A percentile compares a stretch with the other conserved stretches of the same genome.
Conservation (phyloP, 2,113 vertebrate genomes). For the Petromus typicus region DNA sequence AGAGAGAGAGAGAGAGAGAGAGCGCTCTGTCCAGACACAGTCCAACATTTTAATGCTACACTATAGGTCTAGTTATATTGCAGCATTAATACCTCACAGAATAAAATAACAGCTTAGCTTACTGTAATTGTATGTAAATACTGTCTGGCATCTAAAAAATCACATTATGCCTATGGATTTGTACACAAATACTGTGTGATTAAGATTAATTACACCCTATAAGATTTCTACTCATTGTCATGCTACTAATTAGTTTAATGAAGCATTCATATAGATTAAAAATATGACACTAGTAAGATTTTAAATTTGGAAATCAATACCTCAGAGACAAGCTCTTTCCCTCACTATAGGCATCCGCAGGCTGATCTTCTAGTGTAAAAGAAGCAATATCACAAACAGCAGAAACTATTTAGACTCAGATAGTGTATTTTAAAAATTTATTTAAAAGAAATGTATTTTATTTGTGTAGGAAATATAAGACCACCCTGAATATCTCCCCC, state of each 20-base stretch:
- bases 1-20: background rate
- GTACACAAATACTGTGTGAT: background rate
- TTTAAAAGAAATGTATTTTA: background rate
- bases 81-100: background rate
- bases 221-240: conserved; percentile 51
- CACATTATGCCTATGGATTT: background rate
- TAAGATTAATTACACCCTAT: conserved; percentile 60
- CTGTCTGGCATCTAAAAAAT: background rate
- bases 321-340: conserved; percentile 81
- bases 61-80: background rate
- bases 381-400: background rate
- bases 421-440: conserved; percentile 22
- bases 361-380: conserved; percentile 62
- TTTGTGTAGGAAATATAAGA: background rate
- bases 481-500: background rate
- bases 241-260: conserved; percentile 84
- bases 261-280: conserved; percentile 78
- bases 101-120: background rate
- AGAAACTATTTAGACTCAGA: background rate
- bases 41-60: background rate
- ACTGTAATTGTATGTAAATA: conserved; percentile 3
- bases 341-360: conserved; percentile 51
- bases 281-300: conserved; percentile 79
- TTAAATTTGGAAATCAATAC: conserved; percentile 85
- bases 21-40: background rate